Percentiles rank a stretch among this genome's conserved stretches.
phyloP scores from a whole-genome alignment of 2,113 vertebrate species.

The Oostethus manadensis region DNA sequence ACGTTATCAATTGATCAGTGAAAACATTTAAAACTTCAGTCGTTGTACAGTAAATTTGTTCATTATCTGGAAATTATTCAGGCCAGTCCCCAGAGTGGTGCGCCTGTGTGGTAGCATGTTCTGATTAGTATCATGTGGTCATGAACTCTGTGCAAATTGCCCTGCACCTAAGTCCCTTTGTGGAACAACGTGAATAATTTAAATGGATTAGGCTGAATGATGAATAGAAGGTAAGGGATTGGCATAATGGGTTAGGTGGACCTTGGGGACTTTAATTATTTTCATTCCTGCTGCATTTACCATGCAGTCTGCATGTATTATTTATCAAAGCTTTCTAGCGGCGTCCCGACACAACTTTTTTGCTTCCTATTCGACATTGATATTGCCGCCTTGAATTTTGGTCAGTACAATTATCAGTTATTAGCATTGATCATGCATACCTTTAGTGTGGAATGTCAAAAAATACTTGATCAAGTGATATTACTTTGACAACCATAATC shows the following conservation, averaged over 20 bases:
- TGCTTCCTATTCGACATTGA: no score
- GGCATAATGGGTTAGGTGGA: constrained; percentile 39
- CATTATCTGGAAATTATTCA: constrained; percentile 43
- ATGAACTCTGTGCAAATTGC: constrained; percentile 47
- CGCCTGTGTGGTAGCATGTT: constrained; percentile 29
- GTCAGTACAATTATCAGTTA: no score
- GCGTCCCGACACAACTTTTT: no score
- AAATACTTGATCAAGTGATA: no score
- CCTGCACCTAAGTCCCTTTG: constrained; percentile 38
- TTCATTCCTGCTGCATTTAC: constrained; percentile 29
- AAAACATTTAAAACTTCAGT: constrained; percentile 23
- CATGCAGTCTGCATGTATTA: constrained; percentile 25
- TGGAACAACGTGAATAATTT: constrained; percentile 61
- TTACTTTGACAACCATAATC: no score
- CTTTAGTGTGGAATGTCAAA: no score
- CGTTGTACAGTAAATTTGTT: constrained; percentile 43
- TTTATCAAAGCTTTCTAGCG: constrained; percentile 25
- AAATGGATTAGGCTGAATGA: constrained; percentile 51
- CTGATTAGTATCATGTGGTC: constrained; percentile 48
- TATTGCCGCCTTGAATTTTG: no score
- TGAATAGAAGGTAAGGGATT: constrained; percentile 43
- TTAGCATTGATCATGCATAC: no score
- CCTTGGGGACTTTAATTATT: constrained; percentile 53
- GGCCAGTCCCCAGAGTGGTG: constrained; percentile 36
- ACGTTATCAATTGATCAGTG: constrained; percentile 19